Evolutionary conservation across 2,113 vertebrate genomes (phyloP), one percentile per base, ranked within the genome.

Genomic region (Shinisaurus crocodilurus): DNA sequence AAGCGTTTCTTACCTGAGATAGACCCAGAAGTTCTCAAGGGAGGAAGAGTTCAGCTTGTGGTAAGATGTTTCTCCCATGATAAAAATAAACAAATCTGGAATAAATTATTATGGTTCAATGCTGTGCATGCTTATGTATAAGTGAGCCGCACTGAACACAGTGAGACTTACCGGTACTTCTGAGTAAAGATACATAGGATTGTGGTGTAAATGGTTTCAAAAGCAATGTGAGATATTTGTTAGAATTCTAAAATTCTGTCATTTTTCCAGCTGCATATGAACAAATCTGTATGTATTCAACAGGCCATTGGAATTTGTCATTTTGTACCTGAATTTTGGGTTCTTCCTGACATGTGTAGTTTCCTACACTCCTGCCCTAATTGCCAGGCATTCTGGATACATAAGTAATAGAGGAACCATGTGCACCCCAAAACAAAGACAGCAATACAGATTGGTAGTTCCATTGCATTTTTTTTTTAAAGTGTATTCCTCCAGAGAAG

Each of bases 41-140:
- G 97, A 92, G 97, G 98, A 96, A 96, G 93, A 96, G 98, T 98
- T 95, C 98, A 98, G 91, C 98, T 98, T 70, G 96, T 98, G 98
- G 99, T 99, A 98, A 99, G 98, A 95, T 92, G 94, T 91, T 72
- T 94, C 5, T 95, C 94, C 93, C 86, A 77, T 54, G 82, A 79
- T 94, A 88, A 85, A 85, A 18, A 40, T 60, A 83, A 34, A 37
- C 84, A 76, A 92, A 86, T 89, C 40, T 82, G 1, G 20, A 40
- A 4, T 94, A 34, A 75, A 89, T 67, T 70, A 93, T 80, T 88
- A 20, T 32, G 37, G 2, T 6, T 27, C 43, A 85, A 7, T 76
- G 50, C 72, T 32, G 12, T 87, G 27, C 6, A 60, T 40, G 6
- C 50, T 60, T 75, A 75, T 48, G 23, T 54, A 45, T 48, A 34